Evolutionary conservation across 2,113 vertebrate genomes (phyloP).

Genomic region (Cebidichthys violaceus): DNA sequence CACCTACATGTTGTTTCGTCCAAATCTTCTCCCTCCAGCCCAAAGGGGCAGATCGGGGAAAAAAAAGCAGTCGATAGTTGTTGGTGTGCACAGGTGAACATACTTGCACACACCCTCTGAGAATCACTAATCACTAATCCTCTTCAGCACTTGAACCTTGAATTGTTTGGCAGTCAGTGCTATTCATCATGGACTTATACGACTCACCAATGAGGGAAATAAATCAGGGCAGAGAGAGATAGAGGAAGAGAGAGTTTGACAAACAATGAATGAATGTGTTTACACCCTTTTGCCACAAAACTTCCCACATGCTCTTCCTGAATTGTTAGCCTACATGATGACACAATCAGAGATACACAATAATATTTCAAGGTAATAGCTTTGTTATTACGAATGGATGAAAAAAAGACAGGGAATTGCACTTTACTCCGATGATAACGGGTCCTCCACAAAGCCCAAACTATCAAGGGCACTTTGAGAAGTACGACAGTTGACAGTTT

Average conservation of each 20-base stretch:
- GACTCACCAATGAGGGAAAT: constrained; percentile 64
- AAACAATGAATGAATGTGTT: constrained; percentile 22
- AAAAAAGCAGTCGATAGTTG: constrained; percentile 57
- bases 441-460: constrained; percentile 15
- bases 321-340: background rate
- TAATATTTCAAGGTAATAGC: constrained; percentile 58
- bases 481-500: constrained; percentile 12
- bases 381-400: constrained; percentile 38
- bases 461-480: constrained; percentile 41
- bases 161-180: constrained; percentile 65
- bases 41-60: constrained; percentile 28
- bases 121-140: constrained; percentile 61
- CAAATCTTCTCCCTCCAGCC: constrained; percentile 46
- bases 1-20: constrained; percentile 61
- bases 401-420: constrained; percentile 7
- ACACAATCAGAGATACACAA: constrained; percentile 33
- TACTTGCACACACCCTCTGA: constrained; percentile 33
- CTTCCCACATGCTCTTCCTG: background rate
- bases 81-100: background rate
- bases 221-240: constrained; percentile 30
- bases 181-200: constrained; percentile 65
- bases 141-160: constrained; percentile 64
- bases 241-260: constrained; percentile 27
- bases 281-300: background rate
- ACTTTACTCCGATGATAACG: constrained; percentile 9